Conservation (phyloP, 1,140 invertebrate genomes). For the Lepidurus packardi region DNA sequence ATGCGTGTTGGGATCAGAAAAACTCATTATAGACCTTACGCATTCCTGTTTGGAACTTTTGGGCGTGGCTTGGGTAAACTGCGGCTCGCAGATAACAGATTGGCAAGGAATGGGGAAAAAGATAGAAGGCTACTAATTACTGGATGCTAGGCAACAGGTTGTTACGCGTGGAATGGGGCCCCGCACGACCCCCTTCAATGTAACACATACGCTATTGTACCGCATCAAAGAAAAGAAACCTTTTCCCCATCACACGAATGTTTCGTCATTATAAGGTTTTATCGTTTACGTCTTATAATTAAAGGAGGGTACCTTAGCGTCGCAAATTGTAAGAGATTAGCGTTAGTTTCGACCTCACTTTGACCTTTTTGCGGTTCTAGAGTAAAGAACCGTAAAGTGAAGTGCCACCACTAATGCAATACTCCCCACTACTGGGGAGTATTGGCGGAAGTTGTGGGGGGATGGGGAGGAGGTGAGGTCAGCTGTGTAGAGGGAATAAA, state of each 20-base stretch:
- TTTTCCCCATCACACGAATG: too few species aligned
- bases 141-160: background rate
- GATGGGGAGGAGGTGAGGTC: background rate
- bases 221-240: too few species aligned
- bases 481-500: background rate
- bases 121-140: conserved; percentile 9
- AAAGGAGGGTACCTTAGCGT: too few species aligned
- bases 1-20: background rate
- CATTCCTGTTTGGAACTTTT: background rate
- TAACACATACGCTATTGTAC: too few species aligned
- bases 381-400: too few species aligned
- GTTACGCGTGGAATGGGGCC: background rate
- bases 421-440: too few species aligned
- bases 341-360: too few species aligned
- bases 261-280: too few species aligned
- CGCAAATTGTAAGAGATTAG: too few species aligned
- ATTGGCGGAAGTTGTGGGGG: background rate
- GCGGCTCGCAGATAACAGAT: background rate
- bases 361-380: too few species aligned
- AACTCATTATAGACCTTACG: background rate
- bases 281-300: too few species aligned
- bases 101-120: background rate
- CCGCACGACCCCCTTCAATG: background rate
- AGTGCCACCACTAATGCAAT: too few species aligned
- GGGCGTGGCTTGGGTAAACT: background rate